A percentile compares a stretch with the other conserved stretches of the same genome.
phyloP scores from a whole-genome alignment of 2,113 vertebrate genomes.

The Pongo abelii region DNA sequence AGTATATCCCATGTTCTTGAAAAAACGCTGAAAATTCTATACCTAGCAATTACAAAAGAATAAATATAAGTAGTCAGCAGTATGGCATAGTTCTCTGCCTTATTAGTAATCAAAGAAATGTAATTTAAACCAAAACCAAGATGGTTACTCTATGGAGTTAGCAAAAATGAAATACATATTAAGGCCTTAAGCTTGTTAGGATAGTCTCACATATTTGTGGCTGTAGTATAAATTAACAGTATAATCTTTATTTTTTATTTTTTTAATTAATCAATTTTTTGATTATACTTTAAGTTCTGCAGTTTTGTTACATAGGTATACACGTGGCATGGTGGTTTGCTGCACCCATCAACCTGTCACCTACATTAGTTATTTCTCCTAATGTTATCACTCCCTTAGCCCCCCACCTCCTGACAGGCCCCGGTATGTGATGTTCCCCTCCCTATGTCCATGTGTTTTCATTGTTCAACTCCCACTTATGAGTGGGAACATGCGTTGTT shows the following conservation, averaged over 20 bases:
- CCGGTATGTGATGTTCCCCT: no score
- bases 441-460: no score
- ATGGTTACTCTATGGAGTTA: not conserved
- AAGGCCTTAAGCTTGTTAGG: not conserved
- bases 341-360: no score
- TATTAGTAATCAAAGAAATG: not conserved
- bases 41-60: not conserved
- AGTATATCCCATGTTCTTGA: not conserved
- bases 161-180: conserved; percentile 28
- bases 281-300: no score
- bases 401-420: no score
- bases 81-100: not conserved
- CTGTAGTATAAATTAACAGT: not conserved
- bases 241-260: not conserved
- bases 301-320: no score
- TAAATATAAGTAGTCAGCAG: not conserved
- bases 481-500: no score
- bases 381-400: no score
- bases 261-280: no score
- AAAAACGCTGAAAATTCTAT: not conserved
- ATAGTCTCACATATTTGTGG: not conserved
- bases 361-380: no score
- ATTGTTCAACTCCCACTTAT: no score
- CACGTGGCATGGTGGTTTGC: no score
- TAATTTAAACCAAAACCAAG: conserved; percentile 3